These are phyloP conservation scores for Myopa tessellatipennis DNA, from an alignment of 2,888 invertebrate genomes.

Conservation along the genomic window DNA sequence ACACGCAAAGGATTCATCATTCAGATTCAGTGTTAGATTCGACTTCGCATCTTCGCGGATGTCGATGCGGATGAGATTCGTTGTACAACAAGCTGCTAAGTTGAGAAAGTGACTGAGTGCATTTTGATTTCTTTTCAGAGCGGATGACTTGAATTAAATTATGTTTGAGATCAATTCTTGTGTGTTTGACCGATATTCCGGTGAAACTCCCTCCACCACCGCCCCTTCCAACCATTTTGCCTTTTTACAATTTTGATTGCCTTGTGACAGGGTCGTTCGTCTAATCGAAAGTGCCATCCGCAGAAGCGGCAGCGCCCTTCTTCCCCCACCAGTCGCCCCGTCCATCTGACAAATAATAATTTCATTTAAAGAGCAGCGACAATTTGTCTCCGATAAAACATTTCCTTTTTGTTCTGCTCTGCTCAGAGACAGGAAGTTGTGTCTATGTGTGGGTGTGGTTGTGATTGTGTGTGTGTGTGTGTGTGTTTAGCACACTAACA, in stretches of 20 bases:
- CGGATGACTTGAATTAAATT: slow-evolving; percentile 14
- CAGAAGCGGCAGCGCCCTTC: too few species aligned
- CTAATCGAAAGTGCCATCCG: too few species aligned
- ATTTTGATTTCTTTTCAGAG: slow-evolving; percentile 1
- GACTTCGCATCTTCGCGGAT: neutral
- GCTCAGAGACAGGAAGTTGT: neutral
- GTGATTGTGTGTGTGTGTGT: too few species aligned
- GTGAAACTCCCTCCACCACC: neutral
- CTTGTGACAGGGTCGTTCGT: neutral
- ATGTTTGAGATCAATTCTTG: slow-evolving; percentile 18
- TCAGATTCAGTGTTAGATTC: neutral
- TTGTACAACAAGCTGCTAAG: neutral
- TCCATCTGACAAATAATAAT: neutral
- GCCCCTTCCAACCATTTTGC: neutral
- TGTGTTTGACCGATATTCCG: slow-evolving; percentile 21
- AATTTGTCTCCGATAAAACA: neutral
- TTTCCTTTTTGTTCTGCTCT: neutral
- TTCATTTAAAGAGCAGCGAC: neutral
- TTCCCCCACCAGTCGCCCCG: too few species aligned
- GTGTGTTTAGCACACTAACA: too few species aligned
- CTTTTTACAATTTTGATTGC: neutral
- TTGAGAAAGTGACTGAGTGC: neutral
- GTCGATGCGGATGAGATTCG: neutral
- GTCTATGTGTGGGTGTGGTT: neutral
- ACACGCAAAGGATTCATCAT: neutral